These are phyloP conservation scores for Neostethus bicornis DNA, from an alignment of 2,797 vertebrate species.

Conservation along the genomic window DNA sequence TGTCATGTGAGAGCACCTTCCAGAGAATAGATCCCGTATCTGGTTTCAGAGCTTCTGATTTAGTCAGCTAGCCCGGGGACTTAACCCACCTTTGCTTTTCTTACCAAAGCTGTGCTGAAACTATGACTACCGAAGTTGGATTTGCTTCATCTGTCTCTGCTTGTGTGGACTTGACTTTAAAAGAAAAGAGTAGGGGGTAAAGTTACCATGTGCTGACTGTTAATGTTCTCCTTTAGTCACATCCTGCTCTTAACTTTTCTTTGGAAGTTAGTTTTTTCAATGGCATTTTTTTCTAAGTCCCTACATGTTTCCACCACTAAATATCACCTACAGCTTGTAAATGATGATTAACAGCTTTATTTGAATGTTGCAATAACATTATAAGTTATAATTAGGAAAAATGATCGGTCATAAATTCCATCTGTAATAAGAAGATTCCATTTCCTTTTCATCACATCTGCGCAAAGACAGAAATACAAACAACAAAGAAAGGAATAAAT, in stretches of 20 bases:
- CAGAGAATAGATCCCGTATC: slow-evolving; percentile 60
- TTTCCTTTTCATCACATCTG: background rate
- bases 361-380: background rate
- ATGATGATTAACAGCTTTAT: background rate
- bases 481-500: too few relatives aligned
- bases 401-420: background rate
- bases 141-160: slow-evolving; percentile 37
- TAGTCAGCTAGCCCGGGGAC: slow-evolving; percentile 56
- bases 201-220: slow-evolving; percentile 43
- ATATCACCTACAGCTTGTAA: slow-evolving; percentile 14
- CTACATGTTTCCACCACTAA: slow-evolving; percentile 10
- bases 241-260: slow-evolving; percentile 36
- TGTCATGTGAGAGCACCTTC: slow-evolving; percentile 50
- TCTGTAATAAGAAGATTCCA: background rate
- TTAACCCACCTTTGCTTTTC: slow-evolving; percentile 57
- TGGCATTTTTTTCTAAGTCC: slow-evolving; percentile 17
- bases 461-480: too few relatives aligned
- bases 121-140: slow-evolving; percentile 29
- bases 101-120: slow-evolving; percentile 52
- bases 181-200: slow-evolving; percentile 38
- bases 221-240: slow-evolving; percentile 52
- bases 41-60: slow-evolving; percentile 42
- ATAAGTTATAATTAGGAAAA: background rate
- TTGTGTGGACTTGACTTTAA: slow-evolving; percentile 75
- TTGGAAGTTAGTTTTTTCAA: slow-evolving; percentile 28